phyloP scores from a whole-genome alignment of 1,140 invertebrate genomes.

The Lepidostoma basale region DNA sequence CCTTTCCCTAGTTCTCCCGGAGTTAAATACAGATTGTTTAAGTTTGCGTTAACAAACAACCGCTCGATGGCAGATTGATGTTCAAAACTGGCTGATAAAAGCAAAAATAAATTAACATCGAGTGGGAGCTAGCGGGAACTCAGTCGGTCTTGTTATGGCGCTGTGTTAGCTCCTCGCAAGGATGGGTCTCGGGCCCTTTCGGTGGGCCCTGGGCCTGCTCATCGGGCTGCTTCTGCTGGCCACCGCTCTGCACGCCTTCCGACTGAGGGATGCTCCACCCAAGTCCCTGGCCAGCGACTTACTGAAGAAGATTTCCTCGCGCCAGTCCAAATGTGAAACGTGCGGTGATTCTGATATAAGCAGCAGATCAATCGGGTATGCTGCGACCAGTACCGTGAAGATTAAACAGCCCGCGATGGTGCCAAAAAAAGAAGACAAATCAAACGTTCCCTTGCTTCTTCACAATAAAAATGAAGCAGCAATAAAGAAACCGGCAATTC shows the following conservation, averaged over 20 bases:
- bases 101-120: conserved; percentile 9
- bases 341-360: neutral
- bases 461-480: conserved; percentile 19
- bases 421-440: neutral
- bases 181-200: conserved; percentile 20
- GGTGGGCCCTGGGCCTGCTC: conserved; percentile 50
- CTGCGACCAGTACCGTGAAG: conserved; percentile 4
- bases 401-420: conserved; percentile 9
- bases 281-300: conserved; percentile 47
- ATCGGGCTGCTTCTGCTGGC: conserved; percentile 54
- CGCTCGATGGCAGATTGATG: conserved; percentile 11
- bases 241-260: conserved; percentile 59
- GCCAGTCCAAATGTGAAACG: conserved; percentile 32
- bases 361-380: neutral
- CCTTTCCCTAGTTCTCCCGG: neutral
- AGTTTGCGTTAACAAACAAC: conserved; percentile 1
- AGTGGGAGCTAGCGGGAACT: neutral
- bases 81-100: conserved; percentile 2
- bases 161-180: neutral
- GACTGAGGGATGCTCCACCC: conserved; percentile 55
- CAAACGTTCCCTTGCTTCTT: neutral
- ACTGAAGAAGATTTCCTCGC: neutral
- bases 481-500: conserved; percentile 25
- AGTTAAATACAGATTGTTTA: neutral
- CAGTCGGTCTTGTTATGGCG: conserved; percentile 20